A percentile compares a stretch with the other conserved stretches of the same genome.
Conservation (phyloP, 2,888 invertebrate species). For the Leptothorax acervorum region DNA sequence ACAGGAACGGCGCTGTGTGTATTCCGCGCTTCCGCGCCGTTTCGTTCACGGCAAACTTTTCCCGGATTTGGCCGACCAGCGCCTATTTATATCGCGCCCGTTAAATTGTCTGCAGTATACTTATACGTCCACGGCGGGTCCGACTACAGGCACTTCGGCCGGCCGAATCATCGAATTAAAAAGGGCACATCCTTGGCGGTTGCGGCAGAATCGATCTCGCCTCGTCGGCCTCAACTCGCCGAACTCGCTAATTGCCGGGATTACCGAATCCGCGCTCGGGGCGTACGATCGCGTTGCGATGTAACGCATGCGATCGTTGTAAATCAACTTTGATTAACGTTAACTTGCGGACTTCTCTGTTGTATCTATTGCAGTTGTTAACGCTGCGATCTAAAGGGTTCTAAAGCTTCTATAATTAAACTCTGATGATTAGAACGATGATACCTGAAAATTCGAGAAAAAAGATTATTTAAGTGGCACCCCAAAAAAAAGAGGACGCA, state of each 20-base stretch:
- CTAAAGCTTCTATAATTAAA: neutral
- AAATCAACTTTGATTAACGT: conserved; percentile 35
- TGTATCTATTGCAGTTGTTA: neutral
- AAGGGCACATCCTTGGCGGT: conserved; percentile 50
- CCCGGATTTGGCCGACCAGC: conserved; percentile 67
- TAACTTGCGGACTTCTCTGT: neutral
- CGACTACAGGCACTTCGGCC: conserved; percentile 47
- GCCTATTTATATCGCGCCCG: conserved; percentile 68
- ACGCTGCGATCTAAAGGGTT: neutral
- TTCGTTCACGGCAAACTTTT: conserved; percentile 62
- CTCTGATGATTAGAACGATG: neutral
- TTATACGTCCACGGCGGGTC: conserved; percentile 27
- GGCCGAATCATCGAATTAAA: conserved; percentile 52
- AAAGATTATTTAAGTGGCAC: neutral
- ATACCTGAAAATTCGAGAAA: neutral
- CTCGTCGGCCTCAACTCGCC: conserved; percentile 6
- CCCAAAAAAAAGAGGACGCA: neutral
- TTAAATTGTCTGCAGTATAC: conserved; percentile 57
- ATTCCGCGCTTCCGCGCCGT: neutral
- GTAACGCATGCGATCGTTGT: neutral
- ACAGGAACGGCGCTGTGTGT: neutral
- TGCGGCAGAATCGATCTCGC: conserved; percentile 54
- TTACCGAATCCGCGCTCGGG: conserved; percentile 22
- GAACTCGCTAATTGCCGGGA: conserved; percentile 43
- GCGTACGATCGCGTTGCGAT: conserved; percentile 21